Evolutionary conservation across 2,888 invertebrate species (phyloP).

Genomic region (Tenthredo scrophulariae): DNA sequence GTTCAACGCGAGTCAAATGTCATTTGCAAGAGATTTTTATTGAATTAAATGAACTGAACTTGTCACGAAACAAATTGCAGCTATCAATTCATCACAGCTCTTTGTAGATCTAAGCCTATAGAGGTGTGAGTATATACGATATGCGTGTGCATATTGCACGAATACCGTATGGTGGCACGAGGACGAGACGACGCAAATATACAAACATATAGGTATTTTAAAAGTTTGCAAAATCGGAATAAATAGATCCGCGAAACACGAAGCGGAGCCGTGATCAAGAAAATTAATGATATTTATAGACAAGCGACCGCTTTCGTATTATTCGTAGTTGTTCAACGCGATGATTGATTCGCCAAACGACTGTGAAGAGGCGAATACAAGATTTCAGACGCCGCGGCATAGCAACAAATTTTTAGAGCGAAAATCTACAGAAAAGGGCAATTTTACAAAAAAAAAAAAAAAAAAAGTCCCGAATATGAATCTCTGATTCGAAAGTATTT

Average conservation of each 20-base stretch:
- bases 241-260: neutral
- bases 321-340: neutral
- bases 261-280: neutral
- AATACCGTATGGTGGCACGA: neutral
- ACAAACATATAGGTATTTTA: neutral
- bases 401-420: neutral
- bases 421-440: neutral
- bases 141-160: neutral
- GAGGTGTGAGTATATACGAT: neutral
- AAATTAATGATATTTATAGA: neutral
- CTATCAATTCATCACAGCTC: slow-evolving; percentile 44
- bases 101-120: slow-evolving; percentile 14
- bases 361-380: neutral
- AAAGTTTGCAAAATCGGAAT: neutral
- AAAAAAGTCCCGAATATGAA: neutral
- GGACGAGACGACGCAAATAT: neutral
- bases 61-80: slow-evolving; percentile 24
- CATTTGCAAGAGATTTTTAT: neutral
- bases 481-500: neutral
- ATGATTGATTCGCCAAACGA: slow-evolving; percentile 6
- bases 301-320: neutral
- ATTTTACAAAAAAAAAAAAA: neutral
- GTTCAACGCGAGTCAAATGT: neutral
- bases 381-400: neutral
- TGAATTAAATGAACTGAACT: slow-evolving; percentile 32